Percentiles rank a stretch among this genome's conserved stretches.
Conservation (phyloP, 2,113 vertebrate species). For the Protomyctophum bolini region DNA sequence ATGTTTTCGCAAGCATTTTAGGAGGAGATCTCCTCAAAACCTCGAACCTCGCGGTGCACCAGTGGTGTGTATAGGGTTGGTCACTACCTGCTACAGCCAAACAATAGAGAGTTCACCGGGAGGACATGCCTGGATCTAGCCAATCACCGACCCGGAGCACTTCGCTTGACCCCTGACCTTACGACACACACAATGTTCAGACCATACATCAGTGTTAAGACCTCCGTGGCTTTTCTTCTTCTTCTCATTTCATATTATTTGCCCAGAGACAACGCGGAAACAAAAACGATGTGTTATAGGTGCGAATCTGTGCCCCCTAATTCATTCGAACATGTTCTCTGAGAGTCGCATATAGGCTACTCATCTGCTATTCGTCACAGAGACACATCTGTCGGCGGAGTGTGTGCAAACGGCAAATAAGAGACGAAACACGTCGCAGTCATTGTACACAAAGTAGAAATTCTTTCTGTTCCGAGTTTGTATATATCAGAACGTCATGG, state of each 20-base stretch:
- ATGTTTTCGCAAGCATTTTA: constrained; percentile 51
- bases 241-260: constrained; percentile 50
- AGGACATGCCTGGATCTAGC: constrained; percentile 91
- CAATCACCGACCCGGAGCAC: constrained; percentile 90
- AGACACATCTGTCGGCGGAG: constrained; percentile 28
- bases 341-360: no score
- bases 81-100: constrained; percentile 82
- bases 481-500: background rate
- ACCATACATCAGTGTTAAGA: constrained; percentile 72
- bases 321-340: constrained; percentile 42
- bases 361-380: constrained; percentile 45
- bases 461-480: background rate
- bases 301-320: constrained; percentile 52
- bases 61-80: constrained; percentile 73
- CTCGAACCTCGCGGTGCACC: constrained; percentile 42
- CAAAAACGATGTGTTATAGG: constrained; percentile 58
- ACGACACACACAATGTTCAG: constrained; percentile 77
- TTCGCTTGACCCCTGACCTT: constrained; percentile 92
- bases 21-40: constrained; percentile 23
- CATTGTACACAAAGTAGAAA: constrained; percentile 14
- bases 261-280: constrained; percentile 59
- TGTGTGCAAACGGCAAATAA: constrained; percentile 26
- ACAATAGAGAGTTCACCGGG: constrained; percentile 90
- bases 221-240: constrained; percentile 52
- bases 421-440: constrained; percentile 27